Percentiles rank a stretch among this genome's conserved stretches.
Conservation (phyloP, 2,797 vertebrate species). For the Garrulus glandarius region DNA sequence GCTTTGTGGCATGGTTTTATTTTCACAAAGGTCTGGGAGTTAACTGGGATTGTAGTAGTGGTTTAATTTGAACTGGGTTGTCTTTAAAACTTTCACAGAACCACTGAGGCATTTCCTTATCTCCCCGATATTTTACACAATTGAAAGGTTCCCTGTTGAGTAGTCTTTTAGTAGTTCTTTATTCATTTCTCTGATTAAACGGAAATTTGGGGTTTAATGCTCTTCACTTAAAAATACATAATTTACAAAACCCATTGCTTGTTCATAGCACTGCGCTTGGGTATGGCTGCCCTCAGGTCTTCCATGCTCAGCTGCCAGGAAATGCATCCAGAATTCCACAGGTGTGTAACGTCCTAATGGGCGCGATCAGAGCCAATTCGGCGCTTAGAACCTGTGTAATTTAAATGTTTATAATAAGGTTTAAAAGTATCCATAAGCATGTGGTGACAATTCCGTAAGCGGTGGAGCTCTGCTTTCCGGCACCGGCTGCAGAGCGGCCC, state of each 20-base stretch:
- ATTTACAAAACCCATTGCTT: neutral
- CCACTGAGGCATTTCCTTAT: neutral
- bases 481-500: neutral
- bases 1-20: conserved; percentile 64
- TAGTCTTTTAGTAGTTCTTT: neutral
- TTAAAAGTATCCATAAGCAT: rapidly evolving
- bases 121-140: rapidly evolving
- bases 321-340: rapidly evolving
- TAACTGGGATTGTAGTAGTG: neutral
- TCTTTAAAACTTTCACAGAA: neutral
- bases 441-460: rapidly evolving
- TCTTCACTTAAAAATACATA: neutral
- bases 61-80: neutral
- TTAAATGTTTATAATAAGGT: neutral
- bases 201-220: neutral
- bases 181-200: neutral
- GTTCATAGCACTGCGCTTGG: rapidly evolving
- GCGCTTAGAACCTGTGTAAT: neutral
- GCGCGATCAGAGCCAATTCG: neutral
- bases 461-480: rapidly evolving
- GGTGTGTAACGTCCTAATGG: neutral
- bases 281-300: rapidly evolving
- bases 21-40: neutral
- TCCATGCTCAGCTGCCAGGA: neutral
- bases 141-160: neutral